Percentiles rank a stretch among this genome's conserved stretches.
phyloP scores from a whole-genome alignment of 1,140 invertebrate genomes.

The Bombus confusus region DNA sequence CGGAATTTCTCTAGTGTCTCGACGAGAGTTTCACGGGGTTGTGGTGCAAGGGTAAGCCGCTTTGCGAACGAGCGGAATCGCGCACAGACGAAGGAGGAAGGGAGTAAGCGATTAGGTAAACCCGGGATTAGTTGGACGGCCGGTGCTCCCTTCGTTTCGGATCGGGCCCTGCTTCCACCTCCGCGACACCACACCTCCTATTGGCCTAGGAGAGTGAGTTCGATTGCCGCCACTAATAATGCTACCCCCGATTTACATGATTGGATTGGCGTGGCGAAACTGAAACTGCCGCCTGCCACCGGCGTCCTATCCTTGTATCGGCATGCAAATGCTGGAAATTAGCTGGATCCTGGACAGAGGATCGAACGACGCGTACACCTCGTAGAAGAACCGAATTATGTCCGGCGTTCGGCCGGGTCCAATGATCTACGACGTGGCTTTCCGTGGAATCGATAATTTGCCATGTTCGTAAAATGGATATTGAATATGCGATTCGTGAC shows the following conservation, averaged over 20 bases:
- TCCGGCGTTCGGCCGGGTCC: no score
- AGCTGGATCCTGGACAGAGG: slow-evolving; percentile 24
- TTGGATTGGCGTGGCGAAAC: slow-evolving; percentile 82
- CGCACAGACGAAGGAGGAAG: slow-evolving; percentile 64
- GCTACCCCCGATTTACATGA: slow-evolving; percentile 82
- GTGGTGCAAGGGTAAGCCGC: slow-evolving; percentile 80
- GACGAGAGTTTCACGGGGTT: slow-evolving; percentile 30
- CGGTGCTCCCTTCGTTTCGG: slow-evolving; percentile 70
- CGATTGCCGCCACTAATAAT: slow-evolving; percentile 81
- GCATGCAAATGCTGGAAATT: slow-evolving; percentile 59
- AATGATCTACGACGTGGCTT: background rate
- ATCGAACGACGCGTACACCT: slow-evolving; percentile 5
- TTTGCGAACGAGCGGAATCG: slow-evolving; percentile 78
- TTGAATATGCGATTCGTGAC: no score
- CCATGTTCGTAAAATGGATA: background rate
- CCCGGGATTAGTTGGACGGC: slow-evolving; percentile 81
- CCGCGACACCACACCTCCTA: slow-evolving; percentile 31
- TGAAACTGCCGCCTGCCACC: slow-evolving; percentile 74
- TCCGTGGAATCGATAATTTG: background rate
- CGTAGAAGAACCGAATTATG: slow-evolving; percentile 20
- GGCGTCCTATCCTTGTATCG: slow-evolving; percentile 54
- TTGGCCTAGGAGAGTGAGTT: slow-evolving; percentile 70
- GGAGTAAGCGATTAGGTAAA: slow-evolving; percentile 81
- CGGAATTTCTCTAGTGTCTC: slow-evolving; percentile 45
- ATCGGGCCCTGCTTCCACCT: slow-evolving; percentile 49